Conservation (phyloP, 53 echinoderm and acorn worm species). For the Crossaster papposus region DNA sequence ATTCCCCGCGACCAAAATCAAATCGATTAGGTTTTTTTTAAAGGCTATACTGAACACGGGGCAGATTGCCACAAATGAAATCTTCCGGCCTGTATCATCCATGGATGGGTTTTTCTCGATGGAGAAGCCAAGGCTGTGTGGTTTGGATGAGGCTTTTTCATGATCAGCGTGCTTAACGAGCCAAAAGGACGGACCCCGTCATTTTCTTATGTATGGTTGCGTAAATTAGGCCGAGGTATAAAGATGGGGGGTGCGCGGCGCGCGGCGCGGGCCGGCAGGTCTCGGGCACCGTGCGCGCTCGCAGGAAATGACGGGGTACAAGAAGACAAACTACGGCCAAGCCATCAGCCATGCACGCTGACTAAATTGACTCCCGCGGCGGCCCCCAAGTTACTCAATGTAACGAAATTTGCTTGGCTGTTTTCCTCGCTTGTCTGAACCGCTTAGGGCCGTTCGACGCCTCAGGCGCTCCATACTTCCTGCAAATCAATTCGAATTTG, state of each 20-base stretch:
- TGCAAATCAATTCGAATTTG: slow-evolving; percentile 63
- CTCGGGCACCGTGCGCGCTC: slow-evolving; percentile 30
- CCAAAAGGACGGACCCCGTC: not conserved
- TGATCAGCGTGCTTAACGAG: slow-evolving; percentile 55
- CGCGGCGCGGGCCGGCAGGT: not conserved
- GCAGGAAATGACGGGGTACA: slow-evolving; percentile 6
- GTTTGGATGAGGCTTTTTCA: not conserved
- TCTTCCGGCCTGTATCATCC: slow-evolving; percentile 48
- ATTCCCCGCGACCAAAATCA: slow-evolving; percentile 10
- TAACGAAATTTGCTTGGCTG: slow-evolving; percentile 61
- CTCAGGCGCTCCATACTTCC: slow-evolving; percentile 38
- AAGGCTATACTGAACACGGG: slow-evolving; percentile 54
- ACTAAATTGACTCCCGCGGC: slow-evolving; percentile 60
- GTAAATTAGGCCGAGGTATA: slow-evolving; percentile 25
- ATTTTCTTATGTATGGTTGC: slow-evolving; percentile 5
- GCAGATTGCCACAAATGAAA: slow-evolving; percentile 57
- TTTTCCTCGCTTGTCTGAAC: slow-evolving; percentile 6
- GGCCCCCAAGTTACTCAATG: slow-evolving; percentile 63
- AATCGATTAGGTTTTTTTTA: slow-evolving; percentile 59
- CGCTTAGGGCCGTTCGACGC: slow-evolving; percentile 21
- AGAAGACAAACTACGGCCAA: no score
- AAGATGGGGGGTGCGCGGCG: not conserved
- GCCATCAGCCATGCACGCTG: slow-evolving; percentile 25
- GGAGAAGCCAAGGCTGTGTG: slow-evolving; percentile 10
- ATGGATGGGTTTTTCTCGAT: not conserved